Base-by-base conservation (phyloP, 2,113 vertebrate genomes). In the Lagopus muta region DNA sequence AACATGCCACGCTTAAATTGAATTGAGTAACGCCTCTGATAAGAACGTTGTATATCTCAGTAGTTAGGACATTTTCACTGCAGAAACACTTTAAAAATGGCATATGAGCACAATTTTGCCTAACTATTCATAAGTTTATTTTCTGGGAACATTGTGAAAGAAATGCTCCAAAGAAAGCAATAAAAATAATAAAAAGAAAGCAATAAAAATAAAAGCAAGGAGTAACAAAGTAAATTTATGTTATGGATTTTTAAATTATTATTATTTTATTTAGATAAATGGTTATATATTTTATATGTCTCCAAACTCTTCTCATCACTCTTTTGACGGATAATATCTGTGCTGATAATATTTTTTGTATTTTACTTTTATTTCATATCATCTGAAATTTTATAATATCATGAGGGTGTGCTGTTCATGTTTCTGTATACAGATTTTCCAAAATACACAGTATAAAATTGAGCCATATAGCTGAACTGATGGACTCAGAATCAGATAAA, bases 401-500 rank as follows among this genome's bases (percentile, higher is more conserved):
- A 5, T 57, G 18, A 65, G 55, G 69, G 57, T 20, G 1, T 58
- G 52, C 48, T 92, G 10, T 87, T n/a, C 7, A 0, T 47, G 17
- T 43, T 90, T 65, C 66, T 82, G 21, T 73, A 69, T 30, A 30
- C 8, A 32, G 9, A 69, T 80, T 86, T 92, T 85, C 50, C 30
- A 91, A 86, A 94, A 79, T 67, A 54, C 19, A 25, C 82, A 89
- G 17, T 34, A 43, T n/a, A 62, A 34, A 30, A 45, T 64, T 76
- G 16, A 60, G 55, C 60, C 34, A 74, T 60, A 82, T 22, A 82
- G 48, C 52, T 86, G 87, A 90, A 94, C 65, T 83, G 52, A 86
- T 77, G 36, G 27, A 72, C 89, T 92, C 89, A 81, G 58, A 90
- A 84, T 81, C 92, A 86, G 54, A 88, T 87, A 92, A 92, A 95